Percentiles rank a stretch among this genome's conserved stretches.
phyloP scores from a whole-genome alignment of 2,888 invertebrate genomes.

The Tinea semifulvella region DNA sequence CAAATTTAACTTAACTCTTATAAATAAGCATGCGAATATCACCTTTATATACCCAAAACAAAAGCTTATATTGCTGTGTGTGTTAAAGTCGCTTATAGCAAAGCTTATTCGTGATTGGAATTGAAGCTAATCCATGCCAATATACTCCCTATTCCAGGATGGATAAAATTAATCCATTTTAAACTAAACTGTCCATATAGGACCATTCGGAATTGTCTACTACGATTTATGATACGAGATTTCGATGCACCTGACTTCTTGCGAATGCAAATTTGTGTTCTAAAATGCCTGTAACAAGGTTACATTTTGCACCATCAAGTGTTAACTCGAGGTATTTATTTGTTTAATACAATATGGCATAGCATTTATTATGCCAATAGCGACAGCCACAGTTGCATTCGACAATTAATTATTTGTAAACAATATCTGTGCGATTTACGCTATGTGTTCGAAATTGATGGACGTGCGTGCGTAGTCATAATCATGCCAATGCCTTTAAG shows the following conservation, averaged over 20 bases:
- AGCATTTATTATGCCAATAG: conserved; percentile 58
- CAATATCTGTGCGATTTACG: conserved; percentile 37
- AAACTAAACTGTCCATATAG: conserved; percentile 48
- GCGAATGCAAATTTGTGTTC: background rate
- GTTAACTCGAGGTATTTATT: conserved; percentile 30
- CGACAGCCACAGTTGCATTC: conserved; percentile 55
- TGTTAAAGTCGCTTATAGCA: too few species aligned
- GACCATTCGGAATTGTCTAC: conserved; percentile 35
- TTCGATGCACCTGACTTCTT: conserved; percentile 8
- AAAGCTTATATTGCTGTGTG: conserved; percentile 23
- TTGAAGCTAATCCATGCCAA: conserved; percentile 58
- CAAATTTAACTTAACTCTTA: background rate
- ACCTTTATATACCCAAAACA: conserved; percentile 15
- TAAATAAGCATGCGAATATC: conserved; percentile 20
- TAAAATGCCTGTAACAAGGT: conserved; percentile 16
- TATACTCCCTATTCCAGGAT: conserved; percentile 59
- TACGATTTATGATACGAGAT: conserved; percentile 14
- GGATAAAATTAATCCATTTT: conserved; percentile 60
- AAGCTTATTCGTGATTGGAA: conserved; percentile 19
- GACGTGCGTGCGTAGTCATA: conserved; percentile 41
- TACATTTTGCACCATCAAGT: conserved; percentile 21
- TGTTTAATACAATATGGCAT: conserved; percentile 40
- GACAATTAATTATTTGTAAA: conserved; percentile 65
- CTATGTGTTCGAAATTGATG: conserved; percentile 27
- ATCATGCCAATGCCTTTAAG: conserved; percentile 27